These are phyloP conservation scores for Limnothrissa miodon DNA, from an alignment of 2,113 vertebrate genomes.

Conservation along the genomic window DNA sequence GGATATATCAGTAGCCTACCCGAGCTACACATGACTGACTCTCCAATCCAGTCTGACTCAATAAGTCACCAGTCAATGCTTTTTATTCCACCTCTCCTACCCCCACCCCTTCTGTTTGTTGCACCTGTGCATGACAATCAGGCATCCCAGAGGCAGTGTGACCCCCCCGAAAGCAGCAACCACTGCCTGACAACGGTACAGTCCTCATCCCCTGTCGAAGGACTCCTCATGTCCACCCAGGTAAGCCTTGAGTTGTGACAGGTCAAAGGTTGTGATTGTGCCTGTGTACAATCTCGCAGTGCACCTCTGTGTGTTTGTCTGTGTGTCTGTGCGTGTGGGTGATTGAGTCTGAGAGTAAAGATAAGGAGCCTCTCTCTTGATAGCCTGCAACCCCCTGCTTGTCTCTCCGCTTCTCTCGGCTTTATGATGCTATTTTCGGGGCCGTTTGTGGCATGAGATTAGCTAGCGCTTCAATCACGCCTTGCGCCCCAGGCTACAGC, in stretches of 20 bases:
- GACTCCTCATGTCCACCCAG: constrained; percentile 56
- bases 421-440: constrained; percentile 62
- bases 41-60: constrained; percentile 35
- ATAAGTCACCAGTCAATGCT: constrained; percentile 47
- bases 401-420: not conserved
- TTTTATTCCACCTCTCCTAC: constrained; percentile 62
- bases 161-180: not conserved
- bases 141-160: constrained; percentile 14
- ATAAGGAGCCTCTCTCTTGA: not conserved
- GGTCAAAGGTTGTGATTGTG: constrained; percentile 41
- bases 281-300: not conserved
- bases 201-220: constrained; percentile 38
- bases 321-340: not conserved
- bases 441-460: constrained; percentile 49
- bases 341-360: too few relatives aligned
- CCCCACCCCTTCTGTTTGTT: constrained; percentile 40
- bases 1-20: not conserved
- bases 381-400: not conserved
- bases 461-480: constrained; percentile 50
- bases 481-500: not conserved
- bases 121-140: constrained; percentile 70
- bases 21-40: not conserved
- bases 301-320: not conserved
- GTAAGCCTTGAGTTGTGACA: constrained; percentile 54
- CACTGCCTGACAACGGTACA: constrained; percentile 51